phyloP scores from a whole-genome alignment of 1,140 invertebrate species.

The Bombus fervidus region DNA sequence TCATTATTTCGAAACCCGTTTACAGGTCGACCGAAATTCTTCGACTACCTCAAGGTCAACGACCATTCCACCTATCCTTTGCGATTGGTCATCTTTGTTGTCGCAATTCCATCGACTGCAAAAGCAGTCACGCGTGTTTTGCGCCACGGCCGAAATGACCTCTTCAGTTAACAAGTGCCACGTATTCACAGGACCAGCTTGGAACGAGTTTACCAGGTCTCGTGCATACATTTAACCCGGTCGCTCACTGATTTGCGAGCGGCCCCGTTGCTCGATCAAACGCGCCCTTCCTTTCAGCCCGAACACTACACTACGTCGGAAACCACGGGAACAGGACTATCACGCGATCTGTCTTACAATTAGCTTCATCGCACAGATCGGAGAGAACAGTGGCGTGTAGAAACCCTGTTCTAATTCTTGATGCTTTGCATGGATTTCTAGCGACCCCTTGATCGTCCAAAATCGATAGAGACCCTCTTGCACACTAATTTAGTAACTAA shows the following conservation, averaged over 20 bases:
- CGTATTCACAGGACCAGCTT: slow-evolving; percentile 35
- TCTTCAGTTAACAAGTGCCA: slow-evolving; percentile 60
- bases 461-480: no score
- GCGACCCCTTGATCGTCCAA: neutral
- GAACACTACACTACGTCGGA: slow-evolving; percentile 24
- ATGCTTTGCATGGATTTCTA: neutral
- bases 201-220: slow-evolving; percentile 63
- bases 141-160: slow-evolving; percentile 46
- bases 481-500: no score
- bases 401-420: neutral
- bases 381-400: neutral
- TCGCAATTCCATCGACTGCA: neutral
- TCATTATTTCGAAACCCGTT: neutral
- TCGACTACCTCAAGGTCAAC: slow-evolving; percentile 54
- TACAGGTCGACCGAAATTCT: slow-evolving; percentile 22
- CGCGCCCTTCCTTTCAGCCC: slow-evolving; percentile 18
- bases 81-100: neutral
- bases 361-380: neutral
- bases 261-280: slow-evolving; percentile 4
- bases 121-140: slow-evolving; percentile 58
- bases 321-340: slow-evolving; percentile 5
- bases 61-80: slow-evolving; percentile 40
- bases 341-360: slow-evolving; percentile 33
- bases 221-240: slow-evolving; percentile 64
- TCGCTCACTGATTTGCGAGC: slow-evolving; percentile 50